Conservation (phyloP, 2,888 invertebrate species). For the Caenorhabditis sp. region DNA sequence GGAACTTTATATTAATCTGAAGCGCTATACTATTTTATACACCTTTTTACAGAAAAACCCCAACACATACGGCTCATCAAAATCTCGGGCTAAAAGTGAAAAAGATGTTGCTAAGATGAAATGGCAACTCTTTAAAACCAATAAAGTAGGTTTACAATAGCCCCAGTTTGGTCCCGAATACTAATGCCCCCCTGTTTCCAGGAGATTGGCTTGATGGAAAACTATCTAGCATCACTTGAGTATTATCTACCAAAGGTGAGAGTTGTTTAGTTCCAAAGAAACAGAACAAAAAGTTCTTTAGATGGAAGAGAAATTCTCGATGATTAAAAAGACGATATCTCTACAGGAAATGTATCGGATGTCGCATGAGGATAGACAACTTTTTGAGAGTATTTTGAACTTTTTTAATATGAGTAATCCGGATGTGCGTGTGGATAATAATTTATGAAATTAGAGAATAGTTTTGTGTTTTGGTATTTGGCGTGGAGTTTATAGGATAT, state of each 20-base stretch:
- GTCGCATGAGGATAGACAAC: not conserved
- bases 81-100: not conserved
- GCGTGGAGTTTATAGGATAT: too few relatives aligned
- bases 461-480: too few relatives aligned
- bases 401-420: not conserved
- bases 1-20: too few relatives aligned
- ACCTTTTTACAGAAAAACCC: not conserved
- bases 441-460: too few relatives aligned
- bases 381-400: not conserved
- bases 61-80: not conserved
- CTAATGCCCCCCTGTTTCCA: too few relatives aligned
- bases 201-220: not conserved
- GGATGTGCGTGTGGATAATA: not conserved
- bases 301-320: not conserved
- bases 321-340: not conserved
- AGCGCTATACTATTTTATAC: too few relatives aligned
- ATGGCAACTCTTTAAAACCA: not conserved
- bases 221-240: not conserved
- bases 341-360: not conserved
- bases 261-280: too few relatives aligned
- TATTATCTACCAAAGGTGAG: too few relatives aligned
- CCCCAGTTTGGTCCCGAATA: too few relatives aligned
- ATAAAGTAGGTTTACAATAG: not conserved
- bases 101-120: not conserved
- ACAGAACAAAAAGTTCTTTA: not conserved